These are phyloP conservation scores for Hydrolagus affinis DNA, from an alignment of 2,113 vertebrate species.

Conservation along the genomic window DNA sequence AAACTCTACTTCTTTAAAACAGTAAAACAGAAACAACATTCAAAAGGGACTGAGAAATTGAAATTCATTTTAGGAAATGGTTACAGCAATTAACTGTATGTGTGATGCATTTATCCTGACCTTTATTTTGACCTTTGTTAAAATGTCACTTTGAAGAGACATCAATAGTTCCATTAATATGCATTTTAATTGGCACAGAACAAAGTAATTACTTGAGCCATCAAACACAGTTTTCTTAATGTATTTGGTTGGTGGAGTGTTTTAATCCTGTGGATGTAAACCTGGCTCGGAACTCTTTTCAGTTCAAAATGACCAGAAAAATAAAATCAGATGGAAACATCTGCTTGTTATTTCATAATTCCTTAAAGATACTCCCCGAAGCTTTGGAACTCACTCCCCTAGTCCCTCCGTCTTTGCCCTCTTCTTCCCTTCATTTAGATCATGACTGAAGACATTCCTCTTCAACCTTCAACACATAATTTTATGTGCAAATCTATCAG, in stretches of 20 bases:
- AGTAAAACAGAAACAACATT: background rate
- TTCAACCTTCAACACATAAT: too few species aligned
- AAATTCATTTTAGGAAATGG: background rate
- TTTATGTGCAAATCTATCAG: too few species aligned
- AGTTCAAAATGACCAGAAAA: background rate
- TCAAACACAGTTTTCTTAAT: constrained; percentile 10
- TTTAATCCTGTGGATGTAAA: background rate
- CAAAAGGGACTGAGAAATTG: background rate
- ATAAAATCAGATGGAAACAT: background rate
- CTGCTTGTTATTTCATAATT: background rate
- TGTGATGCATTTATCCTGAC: background rate
- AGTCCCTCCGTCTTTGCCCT: too few species aligned
- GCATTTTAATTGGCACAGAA: constrained; percentile 23
- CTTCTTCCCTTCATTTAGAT: too few species aligned
- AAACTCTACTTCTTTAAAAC: background rate
- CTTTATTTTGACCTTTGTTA: constrained; percentile 22
- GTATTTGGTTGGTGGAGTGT: background rate
- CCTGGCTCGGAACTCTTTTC: background rate
- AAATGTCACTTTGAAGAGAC: constrained; percentile 29
- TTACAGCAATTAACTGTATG: constrained; percentile 5
- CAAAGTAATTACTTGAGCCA: constrained; percentile 22
- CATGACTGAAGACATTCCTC: too few species aligned
- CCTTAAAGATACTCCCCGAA: too few species aligned
- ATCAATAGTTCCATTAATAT: constrained; percentile 24
- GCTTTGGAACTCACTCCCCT: too few species aligned